phyloP scores from a whole-genome alignment of 2,888 invertebrate genomes.

The Clepsis dumicolana region DNA sequence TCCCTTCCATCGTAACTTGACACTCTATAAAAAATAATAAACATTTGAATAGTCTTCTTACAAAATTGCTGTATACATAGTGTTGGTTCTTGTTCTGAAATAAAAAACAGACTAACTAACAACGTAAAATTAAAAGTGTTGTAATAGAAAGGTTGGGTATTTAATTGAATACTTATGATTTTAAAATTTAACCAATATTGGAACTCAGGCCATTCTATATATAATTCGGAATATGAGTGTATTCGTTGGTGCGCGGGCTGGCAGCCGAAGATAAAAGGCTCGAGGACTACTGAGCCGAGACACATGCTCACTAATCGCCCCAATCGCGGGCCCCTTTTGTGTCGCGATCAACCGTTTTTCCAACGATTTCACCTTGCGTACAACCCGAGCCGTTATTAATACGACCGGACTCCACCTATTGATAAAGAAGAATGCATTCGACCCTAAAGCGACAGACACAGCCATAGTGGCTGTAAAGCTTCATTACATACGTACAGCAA shows the following conservation, averaged over 20 bases:
- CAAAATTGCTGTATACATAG: conserved; percentile 4
- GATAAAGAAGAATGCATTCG: conserved; percentile 43
- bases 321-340: conserved; percentile 48
- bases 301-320: conserved; percentile 62
- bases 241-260: conserved; percentile 55
- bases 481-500: conserved; percentile 32
- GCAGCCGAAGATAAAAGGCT: conserved; percentile 69
- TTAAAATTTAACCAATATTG: neutral
- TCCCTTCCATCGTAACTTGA: conserved; percentile 43
- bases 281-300: conserved; percentile 58
- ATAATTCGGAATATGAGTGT: neutral
- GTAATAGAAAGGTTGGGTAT: too few species aligned
- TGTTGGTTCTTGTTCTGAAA: neutral
- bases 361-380: conserved; percentile 42
- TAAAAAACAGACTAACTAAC: conserved; percentile 5
- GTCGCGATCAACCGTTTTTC: conserved; percentile 57
- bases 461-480: conserved; percentile 23
- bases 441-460: conserved; percentile 29
- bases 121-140: neutral
- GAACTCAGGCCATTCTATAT: neutral
- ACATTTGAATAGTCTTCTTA: conserved; percentile 24
- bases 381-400: conserved; percentile 38
- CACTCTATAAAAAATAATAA: conserved; percentile 40
- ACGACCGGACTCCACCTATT: conserved; percentile 40
- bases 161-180: too few species aligned